Base-by-base conservation (phyloP, 2,888 invertebrate genomes). In the Hemithea aestivaria region DNA sequence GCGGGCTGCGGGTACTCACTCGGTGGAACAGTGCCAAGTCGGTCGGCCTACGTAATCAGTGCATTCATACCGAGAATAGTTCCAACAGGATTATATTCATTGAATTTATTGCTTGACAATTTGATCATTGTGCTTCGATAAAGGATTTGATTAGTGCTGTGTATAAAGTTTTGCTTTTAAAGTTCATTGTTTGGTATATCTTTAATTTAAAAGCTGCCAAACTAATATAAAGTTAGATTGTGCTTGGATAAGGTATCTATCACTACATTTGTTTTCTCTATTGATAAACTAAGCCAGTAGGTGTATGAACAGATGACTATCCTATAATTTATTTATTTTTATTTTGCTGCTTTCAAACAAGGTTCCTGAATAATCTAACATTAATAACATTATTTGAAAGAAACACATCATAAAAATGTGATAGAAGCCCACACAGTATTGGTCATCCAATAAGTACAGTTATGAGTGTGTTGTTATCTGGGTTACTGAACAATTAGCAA, bases 21-120 rank as follows among this genome's bases (percentile, higher is more conserved):
- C 57, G 51, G 73, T 84, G 84, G 84, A 79, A 67, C 59, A 62
- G 46, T 79, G 84, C 84, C 84, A 84, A 83, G 69, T 78, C 73
- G 79, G 75, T 69, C 74, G 70, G 70, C 47, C 45, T 35, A 41
- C 45, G 48, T 48, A 56, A 51, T 43, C 26, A 45, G 39, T 42
- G 39, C 46, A 51, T 53, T 48, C 32, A 38, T 40, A 41, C 40
- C 44, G 32, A 30, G 47, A 56, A 48, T 55, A 53, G 41, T 41
- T 35, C 5, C 16, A 16, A 16, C 25, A 32, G 23, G 25, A 48
- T 39, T 40, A 33, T 34, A 28, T 33, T 44, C 35, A 48, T 49
- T 45, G 33, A 35, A 5, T 20, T 26, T 35, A 28, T 27, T 37
- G 22, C 16, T 24, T 39, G 35, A 9, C 37, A 27, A 16, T 6